Conservation (phyloP, 2,113 vertebrate species). For the Plecturocebus donacophilus region DNA sequence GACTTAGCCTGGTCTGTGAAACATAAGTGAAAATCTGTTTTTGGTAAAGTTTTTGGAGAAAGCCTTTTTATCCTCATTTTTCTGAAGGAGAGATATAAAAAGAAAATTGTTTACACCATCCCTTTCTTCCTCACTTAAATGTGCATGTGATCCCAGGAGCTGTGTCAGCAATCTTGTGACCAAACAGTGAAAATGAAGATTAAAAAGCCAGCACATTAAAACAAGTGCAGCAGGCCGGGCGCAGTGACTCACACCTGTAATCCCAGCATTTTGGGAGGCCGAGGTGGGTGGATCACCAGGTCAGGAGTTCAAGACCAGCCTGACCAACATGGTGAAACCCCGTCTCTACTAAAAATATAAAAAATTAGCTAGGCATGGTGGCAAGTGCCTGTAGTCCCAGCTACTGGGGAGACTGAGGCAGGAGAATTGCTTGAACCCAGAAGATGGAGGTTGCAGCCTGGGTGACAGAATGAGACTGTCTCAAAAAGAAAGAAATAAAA, state of each 20-base stretch:
- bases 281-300: no score
- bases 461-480: no score
- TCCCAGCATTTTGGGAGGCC: no score
- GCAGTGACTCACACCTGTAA: no score
- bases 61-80: neutral
- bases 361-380: no score
- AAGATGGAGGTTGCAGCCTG: no score
- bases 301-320: no score
- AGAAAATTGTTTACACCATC: neutral
- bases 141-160: neutral
- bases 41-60: neutral
- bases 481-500: neutral
- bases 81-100: neutral
- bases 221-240: neutral
- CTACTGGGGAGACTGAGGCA: no score
- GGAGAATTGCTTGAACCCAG: no score
- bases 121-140: neutral
- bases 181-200: neutral
- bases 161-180: neutral
- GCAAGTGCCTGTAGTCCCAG: no score
- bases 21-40: neutral
- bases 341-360: no score
- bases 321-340: no score
- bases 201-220: neutral
- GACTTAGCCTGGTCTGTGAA: neutral